A percentile compares a stretch with the other conserved stretches of the same genome.
Evolutionary conservation across 1,140 invertebrate genomes (phyloP).

Genomic region (Brachionus koreanus): DNA sequence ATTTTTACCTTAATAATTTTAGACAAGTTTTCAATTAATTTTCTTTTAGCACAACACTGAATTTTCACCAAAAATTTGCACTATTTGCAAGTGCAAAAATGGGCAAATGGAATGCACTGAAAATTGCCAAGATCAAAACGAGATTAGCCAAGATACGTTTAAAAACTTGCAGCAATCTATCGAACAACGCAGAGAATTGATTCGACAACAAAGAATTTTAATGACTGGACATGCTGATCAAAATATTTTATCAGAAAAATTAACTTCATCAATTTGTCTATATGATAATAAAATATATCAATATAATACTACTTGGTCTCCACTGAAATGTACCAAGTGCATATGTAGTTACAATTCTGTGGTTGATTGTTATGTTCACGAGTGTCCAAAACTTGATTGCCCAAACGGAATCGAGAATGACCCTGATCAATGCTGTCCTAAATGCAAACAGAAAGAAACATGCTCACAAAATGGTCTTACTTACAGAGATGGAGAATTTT

Average conservation of each 20-base stretch:
- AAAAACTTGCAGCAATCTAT: not conserved
- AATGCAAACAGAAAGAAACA: not conserved
- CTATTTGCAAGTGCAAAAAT: conserved; percentile 31
- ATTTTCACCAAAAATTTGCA: conserved; percentile 31
- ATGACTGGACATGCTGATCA: not conserved
- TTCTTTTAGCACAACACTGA: conserved; percentile 13
- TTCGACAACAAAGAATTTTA: not conserved
- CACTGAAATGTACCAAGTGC: conserved; percentile 11
- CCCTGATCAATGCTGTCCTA: not conserved
- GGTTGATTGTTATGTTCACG: conserved; percentile 26
- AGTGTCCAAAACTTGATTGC: conserved; percentile 21
- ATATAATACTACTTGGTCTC: conserved; percentile 27
- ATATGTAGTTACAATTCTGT: conserved; percentile 4
- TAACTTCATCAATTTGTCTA: not conserved
- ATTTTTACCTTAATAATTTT: not conserved
- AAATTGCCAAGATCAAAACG: not conserved
- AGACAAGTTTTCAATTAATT: not conserved
- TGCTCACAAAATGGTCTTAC: not conserved
- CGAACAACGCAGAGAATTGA: not conserved
- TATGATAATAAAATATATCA: conserved; percentile 37
- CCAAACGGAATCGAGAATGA: not conserved
- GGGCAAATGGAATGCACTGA: conserved; percentile 4
- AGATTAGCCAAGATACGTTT: not conserved
- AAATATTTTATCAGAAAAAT: not conserved
- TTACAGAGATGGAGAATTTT: conserved; percentile 27